Evolutionary conservation across 2,113 vertebrate species (phyloP), one percentile per base, ranked within the genome.

Genomic region (Halichoeres trimaculatus): DNA sequence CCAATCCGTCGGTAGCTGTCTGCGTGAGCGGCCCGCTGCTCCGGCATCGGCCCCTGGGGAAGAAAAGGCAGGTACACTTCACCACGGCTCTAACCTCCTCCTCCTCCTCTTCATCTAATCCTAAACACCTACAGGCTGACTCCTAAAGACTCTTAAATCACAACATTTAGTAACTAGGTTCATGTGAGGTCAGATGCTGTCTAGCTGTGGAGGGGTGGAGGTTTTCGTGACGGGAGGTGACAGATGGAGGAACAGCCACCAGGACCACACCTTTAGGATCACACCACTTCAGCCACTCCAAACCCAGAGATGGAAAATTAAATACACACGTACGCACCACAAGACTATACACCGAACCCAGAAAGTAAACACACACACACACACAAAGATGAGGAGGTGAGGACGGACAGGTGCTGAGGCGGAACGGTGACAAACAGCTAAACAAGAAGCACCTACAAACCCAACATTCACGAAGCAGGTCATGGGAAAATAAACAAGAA

Each of bases 1-100:
- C 96, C 96, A 64, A 96, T 97, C 94, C 96, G 95, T 92, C 96
- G 92, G 96, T 90, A 96, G 93, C 94, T 95, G 93, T 98, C 96
- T 83, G 95, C 93, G 70, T 97, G 96, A 94, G 95, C 92, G 45
- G 94, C 93, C 91, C 95, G 93, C 93, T 95, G 96, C 94, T 98
- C 96, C 90, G 93, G 92, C 90, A 94, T 86, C 92, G 94, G 89
- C 74, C 93, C 96, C 96, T 96, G 92, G 87, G 91, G 95, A 96
- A 90, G 96, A 9, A 85, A 95, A 98, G 94, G 96, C 58, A 97
- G 93, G 93, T 43, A 95, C 36, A 95, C 95, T 97, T 96, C 94
- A 97, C 96, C 95, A 95, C 80, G 61, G 83, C 74, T 88, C 90
- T 63, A 85, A 77, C 62, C 73, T 60, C 59, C 35, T 45, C 43